Base-by-base conservation (phyloP, 2,113 vertebrate species). In the Gambusia holbrooki region DNA sequence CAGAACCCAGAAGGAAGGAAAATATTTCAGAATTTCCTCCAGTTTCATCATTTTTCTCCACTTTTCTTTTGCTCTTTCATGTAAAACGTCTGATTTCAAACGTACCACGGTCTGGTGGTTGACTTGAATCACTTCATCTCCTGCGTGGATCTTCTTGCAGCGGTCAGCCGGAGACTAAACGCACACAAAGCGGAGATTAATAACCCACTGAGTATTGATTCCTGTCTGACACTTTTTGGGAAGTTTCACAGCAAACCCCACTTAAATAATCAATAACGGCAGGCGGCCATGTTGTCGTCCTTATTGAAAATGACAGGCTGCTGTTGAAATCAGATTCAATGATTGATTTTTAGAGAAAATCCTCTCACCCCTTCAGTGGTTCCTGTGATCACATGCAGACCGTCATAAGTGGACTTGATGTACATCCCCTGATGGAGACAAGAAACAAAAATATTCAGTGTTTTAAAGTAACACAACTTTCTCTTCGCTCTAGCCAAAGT, bases 351-450 rank as follows among this genome's bases (percentile, higher is more conserved):
- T 37, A 54, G 45, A 71, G n/a, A 65, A 33, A 33, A 9, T 33
- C 17, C 91, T 94, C 96, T 97, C 94, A 98, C 97, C 95, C 97
- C 97, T 94, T 98, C 97, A 87, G 97, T 98, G 58, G 97, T 98
- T 91, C 97, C 97, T 91, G 97, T 98, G 92, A 98, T 98, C 87
- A 98, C 97, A 88, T 98, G 97, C 79, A 98, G 96, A 88, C 97
- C 97, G 85, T 98, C 97, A 84, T 98, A 98, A 81, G 97, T 98
- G 71, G 97, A 98, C 92, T 98, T 98, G 93, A 98, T 98, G 94
- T 98, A 98, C 97, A 98, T 98, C 81, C 97, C 97, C 97, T 98
- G 94, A 88, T 82, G 92, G 37, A 84, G 10, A 76, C 61, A n/a
- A 48, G 45, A 48, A 48, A 19, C 45, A 17, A 48, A 48, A 48